Evolutionary conservation across 2,797 vertebrate genomes (phyloP).

Genomic region (Myoxocephalus aenaeus): DNA sequence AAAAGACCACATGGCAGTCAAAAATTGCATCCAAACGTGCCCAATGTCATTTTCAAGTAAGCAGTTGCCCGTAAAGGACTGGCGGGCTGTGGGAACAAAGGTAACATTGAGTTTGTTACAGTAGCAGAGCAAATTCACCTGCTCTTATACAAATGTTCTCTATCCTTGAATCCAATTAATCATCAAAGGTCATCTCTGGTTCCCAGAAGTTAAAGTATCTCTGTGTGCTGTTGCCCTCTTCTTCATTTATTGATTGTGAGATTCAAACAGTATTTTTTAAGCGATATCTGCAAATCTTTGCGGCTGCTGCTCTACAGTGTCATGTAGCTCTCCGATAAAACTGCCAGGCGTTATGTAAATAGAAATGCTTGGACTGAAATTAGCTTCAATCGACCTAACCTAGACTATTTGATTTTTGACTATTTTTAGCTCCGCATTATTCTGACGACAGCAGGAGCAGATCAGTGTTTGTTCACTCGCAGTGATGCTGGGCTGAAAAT

Average conservation of each 20-base stretch:
- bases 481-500: constrained; percentile 52
- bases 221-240: not conserved
- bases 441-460: constrained; percentile 42
- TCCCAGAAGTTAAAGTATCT: constrained; percentile 2
- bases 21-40: not conserved
- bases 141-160: not conserved
- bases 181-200: not conserved
- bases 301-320: constrained; percentile 1
- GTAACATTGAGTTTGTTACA: not conserved
- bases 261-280: constrained; percentile 6
- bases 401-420: constrained; percentile 48
- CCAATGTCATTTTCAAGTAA: not conserved
- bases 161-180: not conserved
- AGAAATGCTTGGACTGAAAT: constrained; percentile 34
- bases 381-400: constrained; percentile 44
- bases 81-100: not conserved
- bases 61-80: not conserved
- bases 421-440: constrained; percentile 70
- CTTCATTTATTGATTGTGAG: constrained; percentile 24
- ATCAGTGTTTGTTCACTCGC: constrained; percentile 54
- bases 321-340: constrained; percentile 6
- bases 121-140: not conserved
- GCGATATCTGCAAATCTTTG: constrained; percentile 12
- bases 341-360: constrained; percentile 44
- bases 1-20: not conserved